phyloP scores from a whole-genome alignment of 2,113 vertebrate species.

The Sceloporus tristichus region DNA sequence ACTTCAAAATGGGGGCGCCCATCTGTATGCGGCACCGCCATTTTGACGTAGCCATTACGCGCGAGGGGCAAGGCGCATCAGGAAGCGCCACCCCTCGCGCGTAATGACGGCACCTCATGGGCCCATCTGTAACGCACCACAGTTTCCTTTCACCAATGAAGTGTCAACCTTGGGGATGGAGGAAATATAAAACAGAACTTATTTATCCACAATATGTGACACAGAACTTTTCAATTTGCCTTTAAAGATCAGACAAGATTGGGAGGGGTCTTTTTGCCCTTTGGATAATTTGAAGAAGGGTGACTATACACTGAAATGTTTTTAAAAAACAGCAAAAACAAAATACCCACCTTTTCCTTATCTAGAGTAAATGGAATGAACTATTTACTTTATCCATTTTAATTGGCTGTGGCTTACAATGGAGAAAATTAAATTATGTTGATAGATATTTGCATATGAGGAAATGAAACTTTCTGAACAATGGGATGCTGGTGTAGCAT shows the following conservation, averaged over 20 bases:
- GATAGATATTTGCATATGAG: slow-evolving; percentile 4
- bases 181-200: too few relatives aligned
- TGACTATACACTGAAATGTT: too few relatives aligned
- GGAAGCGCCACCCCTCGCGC: too few relatives aligned
- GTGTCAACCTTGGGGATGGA: not conserved
- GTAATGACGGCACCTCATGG: too few relatives aligned
- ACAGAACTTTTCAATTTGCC: not conserved
- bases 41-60: too few relatives aligned
- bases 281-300: too few relatives aligned
- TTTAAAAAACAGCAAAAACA: not conserved
- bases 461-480: slow-evolving; percentile 18
- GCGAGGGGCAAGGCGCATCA: too few relatives aligned
- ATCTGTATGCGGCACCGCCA: too few relatives aligned
- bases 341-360: not conserved
- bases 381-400: slow-evolving; percentile 14
- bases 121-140: too few relatives aligned
- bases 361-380: not conserved
- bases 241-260: not conserved
- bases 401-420: slow-evolving; percentile 5
- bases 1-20: too few relatives aligned
- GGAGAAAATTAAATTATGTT: not conserved
- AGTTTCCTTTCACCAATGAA: not conserved
- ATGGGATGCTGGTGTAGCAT: not conserved
- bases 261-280: not conserved
- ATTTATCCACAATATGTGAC: not conserved